Percentiles rank a stretch among this genome's conserved stretches.
Conservation (phyloP, 1,140 invertebrate species). For the Laupala kohalensis region DNA sequence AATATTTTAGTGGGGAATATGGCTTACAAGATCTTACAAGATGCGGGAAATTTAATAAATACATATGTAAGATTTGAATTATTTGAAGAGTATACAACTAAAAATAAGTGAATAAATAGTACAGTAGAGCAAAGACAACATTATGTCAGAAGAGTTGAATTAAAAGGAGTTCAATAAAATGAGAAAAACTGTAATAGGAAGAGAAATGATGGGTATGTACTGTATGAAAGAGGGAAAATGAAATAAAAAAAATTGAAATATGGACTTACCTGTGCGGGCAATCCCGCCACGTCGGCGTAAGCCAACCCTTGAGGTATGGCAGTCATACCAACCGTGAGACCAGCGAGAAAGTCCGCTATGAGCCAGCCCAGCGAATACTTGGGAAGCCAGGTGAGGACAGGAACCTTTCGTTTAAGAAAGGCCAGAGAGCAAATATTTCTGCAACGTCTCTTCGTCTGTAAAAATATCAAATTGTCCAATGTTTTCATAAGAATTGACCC, state of each 20-base stretch:
- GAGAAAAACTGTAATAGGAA: not conserved
- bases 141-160: too few species aligned
- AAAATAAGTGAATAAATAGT: too few species aligned
- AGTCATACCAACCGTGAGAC: slow-evolving; percentile 50
- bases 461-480: too few species aligned
- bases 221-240: not conserved
- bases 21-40: too few species aligned
- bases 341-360: slow-evolving; percentile 40
- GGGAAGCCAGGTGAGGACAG: slow-evolving; percentile 38
- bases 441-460: too few species aligned
- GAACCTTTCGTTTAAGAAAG: slow-evolving; percentile 27
- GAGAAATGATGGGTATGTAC: not conserved
- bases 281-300: slow-evolving; percentile 47
- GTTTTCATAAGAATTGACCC: too few species aligned
- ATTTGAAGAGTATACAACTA: too few species aligned
- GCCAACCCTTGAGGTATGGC: slow-evolving; percentile 56
- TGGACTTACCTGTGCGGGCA: slow-evolving; percentile 37
- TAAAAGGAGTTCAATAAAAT: not conserved
- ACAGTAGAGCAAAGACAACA: too few species aligned
- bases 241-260: not conserved
- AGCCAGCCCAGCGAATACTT: slow-evolving; percentile 34
- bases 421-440: slow-evolving; percentile 16
- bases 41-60: too few species aligned
- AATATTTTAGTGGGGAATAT: too few species aligned
- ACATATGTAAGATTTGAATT: too few species aligned